phyloP scores from a whole-genome alignment of 2,113 vertebrate genomes.

The Triplophysa dalaica region DNA sequence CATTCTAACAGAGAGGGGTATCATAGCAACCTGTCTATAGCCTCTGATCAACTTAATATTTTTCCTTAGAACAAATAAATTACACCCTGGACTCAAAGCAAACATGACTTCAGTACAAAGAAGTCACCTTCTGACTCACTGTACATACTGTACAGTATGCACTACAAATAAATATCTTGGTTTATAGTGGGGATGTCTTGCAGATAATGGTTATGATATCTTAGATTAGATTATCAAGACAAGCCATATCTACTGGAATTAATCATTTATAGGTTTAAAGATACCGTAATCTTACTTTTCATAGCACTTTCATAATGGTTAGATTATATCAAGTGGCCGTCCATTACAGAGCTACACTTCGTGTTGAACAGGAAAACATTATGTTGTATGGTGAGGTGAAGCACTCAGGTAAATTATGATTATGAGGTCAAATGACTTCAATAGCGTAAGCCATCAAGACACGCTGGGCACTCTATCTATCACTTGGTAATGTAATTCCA shows the following conservation, averaged over 20 bases:
- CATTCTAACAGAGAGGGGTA: too few species aligned
- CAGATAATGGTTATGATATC: background rate
- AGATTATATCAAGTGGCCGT: slow-evolving; percentile 13
- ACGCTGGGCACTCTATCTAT: slow-evolving; percentile 76
- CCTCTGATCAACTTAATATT: background rate
- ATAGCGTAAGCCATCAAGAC: slow-evolving; percentile 72
- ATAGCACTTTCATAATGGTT: slow-evolving; percentile 1
- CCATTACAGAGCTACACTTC: slow-evolving; percentile 19
- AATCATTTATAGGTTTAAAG: background rate
- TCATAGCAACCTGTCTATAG: too few species aligned
- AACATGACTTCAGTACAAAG: background rate
- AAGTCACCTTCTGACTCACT: background rate
- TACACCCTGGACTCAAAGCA: background rate
- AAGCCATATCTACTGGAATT: background rate
- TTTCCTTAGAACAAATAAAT: background rate
- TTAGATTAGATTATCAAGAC: background rate
- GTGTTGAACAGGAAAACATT: slow-evolving; percentile 51
- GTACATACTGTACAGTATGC: too few species aligned
- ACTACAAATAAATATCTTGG: background rate
- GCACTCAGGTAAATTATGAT: slow-evolving; percentile 22
- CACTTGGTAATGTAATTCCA: slow-evolving; percentile 81
- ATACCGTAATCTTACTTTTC: background rate
- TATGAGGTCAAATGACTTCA: slow-evolving; percentile 59
- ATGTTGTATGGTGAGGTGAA: slow-evolving; percentile 44
- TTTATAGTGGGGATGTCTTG: background rate